Percentiles rank a stretch among this genome's conserved stretches.
Conservation (phyloP, 2,888 invertebrate species). For the Antitype chi region DNA sequence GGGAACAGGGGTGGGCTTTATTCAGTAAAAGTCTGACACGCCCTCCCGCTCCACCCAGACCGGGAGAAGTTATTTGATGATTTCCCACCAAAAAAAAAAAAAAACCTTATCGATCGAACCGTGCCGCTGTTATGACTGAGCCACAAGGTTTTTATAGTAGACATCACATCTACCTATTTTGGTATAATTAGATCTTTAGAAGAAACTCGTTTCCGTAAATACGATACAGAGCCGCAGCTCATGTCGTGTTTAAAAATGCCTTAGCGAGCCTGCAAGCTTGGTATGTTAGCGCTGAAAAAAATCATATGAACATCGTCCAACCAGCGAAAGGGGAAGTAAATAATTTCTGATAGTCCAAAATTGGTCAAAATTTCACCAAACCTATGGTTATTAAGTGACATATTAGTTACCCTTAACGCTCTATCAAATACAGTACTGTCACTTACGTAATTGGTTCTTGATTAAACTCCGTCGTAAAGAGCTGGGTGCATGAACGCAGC, state of each 20-base stretch:
- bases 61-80: no score
- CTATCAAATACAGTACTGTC: constrained; percentile 32
- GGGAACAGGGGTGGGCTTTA: no score
- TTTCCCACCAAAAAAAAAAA: no score
- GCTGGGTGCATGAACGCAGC: constrained; percentile 70
- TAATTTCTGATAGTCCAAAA: constrained; percentile 7
- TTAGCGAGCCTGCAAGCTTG: background rate
- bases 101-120: no score
- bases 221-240: background rate
- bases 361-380: background rate
- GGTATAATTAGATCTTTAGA: background rate
- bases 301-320: background rate
- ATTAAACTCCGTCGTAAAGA: constrained; percentile 75
- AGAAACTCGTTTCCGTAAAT: no score
- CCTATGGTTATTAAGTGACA: background rate
- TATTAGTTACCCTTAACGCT: constrained; percentile 15
- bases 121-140: no score
- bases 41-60: no score
- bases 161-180: background rate
- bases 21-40: no score
- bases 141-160: background rate
- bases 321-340: background rate
- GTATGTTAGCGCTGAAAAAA: background rate
- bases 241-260: background rate
- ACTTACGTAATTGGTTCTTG: constrained; percentile 70